Evolutionary conservation across 2,797 vertebrate genomes (phyloP), one percentile per base, ranked within the genome.

Genomic region (Centroberyx gerrardi): DNA sequence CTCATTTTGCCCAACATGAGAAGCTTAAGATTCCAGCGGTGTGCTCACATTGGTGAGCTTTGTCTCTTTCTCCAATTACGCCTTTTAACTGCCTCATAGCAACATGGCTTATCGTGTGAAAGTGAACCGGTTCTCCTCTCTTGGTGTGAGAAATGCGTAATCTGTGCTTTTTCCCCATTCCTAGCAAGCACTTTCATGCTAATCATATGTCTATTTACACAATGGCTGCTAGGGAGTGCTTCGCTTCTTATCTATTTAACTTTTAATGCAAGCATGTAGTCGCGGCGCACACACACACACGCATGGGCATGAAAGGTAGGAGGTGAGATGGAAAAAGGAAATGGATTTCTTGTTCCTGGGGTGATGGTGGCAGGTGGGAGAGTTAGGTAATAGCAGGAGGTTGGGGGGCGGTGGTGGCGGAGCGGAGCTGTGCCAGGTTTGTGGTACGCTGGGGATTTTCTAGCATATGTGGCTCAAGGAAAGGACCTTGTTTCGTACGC

Each of bases 201-300:
- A 88, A 92, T 91, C 69, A 76, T 64, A 67, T 69, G 72, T 90
- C 75, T 85, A 82, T 88, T 90, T 91, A 76, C 77, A 67, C 63
- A 44, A 61, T 58, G 71, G 76, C 62, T 84, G 66, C 80, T 42
- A 27, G 62, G 62, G 74, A 84, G 70, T 27, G 10, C 68, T 85
- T 82, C 74, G 63, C 51, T 66, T 72, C 68, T 78, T 68, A 55
- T 67, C 52, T 22, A 1, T 75, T 86, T 84, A 58, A 27, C 67
- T 66, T 83, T 72, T 64, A 75, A 86, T 66, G 63, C 62, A 18
- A 33, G 13, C 13, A 36, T 13, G 17, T 17, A 36, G 14, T n/a
- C 17, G 10, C 42, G 6, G 22, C 13, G 28, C 1, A 44, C 40
- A 42, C 68, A 22, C 51, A 72, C 38, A 7, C 40, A 77, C 59